A percentile compares a stretch with the other conserved stretches of the same genome.
These are phyloP conservation scores for Seriola aureovittata DNA, from an alignment of 2,113 vertebrate species.

Conservation along the genomic window DNA sequence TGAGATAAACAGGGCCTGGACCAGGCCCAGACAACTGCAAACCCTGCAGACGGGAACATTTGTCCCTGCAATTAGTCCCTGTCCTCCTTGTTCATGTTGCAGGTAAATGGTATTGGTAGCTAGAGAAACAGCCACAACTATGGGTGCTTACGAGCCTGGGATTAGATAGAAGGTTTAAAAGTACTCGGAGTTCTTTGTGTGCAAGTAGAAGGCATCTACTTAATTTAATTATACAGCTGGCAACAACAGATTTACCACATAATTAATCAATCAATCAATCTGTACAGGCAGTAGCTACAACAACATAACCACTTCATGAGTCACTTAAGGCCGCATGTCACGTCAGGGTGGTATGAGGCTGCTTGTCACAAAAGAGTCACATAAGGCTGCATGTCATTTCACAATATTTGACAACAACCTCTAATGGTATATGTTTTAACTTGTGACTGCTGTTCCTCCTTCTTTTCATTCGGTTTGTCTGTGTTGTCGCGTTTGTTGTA, in stretches of 20 bases:
- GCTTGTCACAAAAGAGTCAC: no score
- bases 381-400: constrained; percentile 2
- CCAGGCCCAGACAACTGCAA: constrained; percentile 89
- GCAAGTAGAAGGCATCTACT: constrained; percentile 9
- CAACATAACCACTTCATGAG: background rate
- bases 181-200: constrained; percentile 9
- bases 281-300: background rate
- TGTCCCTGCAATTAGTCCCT: constrained; percentile 90
- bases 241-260: constrained; percentile 9
- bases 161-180: background rate
- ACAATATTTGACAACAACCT: background rate
- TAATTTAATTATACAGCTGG: constrained; percentile 33
- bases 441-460: background rate
- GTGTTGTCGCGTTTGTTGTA: background rate
- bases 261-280: constrained; percentile 22
- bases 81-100: constrained; percentile 83
- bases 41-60: constrained; percentile 89
- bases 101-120: constrained; percentile 65
- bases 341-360: no score
- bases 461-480: background rate
- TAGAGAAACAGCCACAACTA: constrained; percentile 29
- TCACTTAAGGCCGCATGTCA: background rate
- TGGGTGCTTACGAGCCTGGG: background rate
- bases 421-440: background rate
- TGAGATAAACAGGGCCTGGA: constrained; percentile 93